Base-by-base conservation (phyloP, 2,888 invertebrate genomes). In the Tridacna crocea region DNA sequence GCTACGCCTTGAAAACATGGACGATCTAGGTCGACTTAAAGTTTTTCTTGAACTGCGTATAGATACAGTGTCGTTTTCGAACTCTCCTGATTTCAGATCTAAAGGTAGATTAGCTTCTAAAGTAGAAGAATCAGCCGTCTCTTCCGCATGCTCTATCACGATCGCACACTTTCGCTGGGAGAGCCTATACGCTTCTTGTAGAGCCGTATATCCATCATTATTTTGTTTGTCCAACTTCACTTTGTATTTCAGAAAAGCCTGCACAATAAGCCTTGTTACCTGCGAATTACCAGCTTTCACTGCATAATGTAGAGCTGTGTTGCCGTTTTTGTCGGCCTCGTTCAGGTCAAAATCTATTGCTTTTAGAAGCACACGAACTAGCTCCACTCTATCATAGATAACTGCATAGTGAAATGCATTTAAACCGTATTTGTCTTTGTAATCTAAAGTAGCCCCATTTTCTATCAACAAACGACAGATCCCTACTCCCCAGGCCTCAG, bases 401-500 rank as follows among this genome's bases (percentile, higher is more conserved):
- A 92, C 92, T 6, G 94, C 93, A 81, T 93, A 91, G 86, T 94
- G 94, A 72, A 94, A 87, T 15, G 92, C 93, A 72, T 92, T 94
- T 63, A 93, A 83, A 19, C 93, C 93, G 27, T 87, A 87, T 27
- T 86, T 87, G 83, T 94, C 94, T 46, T 86, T 77, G 0, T 77
- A 79, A 47, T 87, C 88, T 27, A 93, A 74, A 13, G 77, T 75
- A 10, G 92, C 94, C 2, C 93, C 93, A 48, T 91, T 89, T 85
- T 94, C 94, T n/a, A 94, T 89, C 46, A 94, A 86, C 26, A 91
- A 88, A 63, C 93, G 88, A 48, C 93, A 92, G n/a, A 94, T 85
- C 17, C 93, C 92, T 12, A 91, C 89, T 2, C 92, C 93, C 93
- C 93, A 94, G 0, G 79, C 74, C 73, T 91, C 91, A 6, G 93